These are phyloP conservation scores for Embidobia sp. DNA, from an alignment of 2,888 invertebrate species.

Conservation along the genomic window DNA sequence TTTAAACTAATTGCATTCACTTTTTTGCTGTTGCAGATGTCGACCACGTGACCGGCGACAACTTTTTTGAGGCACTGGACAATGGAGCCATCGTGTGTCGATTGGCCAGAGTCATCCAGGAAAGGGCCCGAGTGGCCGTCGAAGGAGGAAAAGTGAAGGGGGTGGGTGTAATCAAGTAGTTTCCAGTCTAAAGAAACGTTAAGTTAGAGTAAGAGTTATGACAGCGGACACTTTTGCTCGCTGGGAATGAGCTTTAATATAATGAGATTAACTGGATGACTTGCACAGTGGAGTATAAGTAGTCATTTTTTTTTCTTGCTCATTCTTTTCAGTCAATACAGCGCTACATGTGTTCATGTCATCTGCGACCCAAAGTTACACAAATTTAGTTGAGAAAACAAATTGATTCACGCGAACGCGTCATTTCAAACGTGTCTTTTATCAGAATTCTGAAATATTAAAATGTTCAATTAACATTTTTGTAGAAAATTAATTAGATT, in stretches of 20 bases:
- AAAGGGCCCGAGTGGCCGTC: conserved; percentile 87
- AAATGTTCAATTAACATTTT: background rate
- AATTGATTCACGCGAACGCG: conserved; percentile 13
- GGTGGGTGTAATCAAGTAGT: conserved; percentile 81
- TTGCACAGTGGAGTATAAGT: too few relatives aligned
- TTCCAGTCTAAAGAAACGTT: too few relatives aligned
- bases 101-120: conserved; percentile 90
- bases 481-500: too few relatives aligned
- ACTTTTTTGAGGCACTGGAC: conserved; percentile 91
- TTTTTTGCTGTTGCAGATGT: conserved; percentile 85
- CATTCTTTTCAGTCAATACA: background rate
- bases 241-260: too few relatives aligned
- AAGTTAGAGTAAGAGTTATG: too few relatives aligned
- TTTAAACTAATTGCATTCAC: too few relatives aligned
- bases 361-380: conserved; percentile 8
- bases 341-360: conserved; percentile 30
- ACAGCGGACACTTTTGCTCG: too few relatives aligned
- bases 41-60: conserved; percentile 88
- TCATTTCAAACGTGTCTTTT: conserved; percentile 4
- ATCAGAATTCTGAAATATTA: background rate
- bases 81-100: conserved; percentile 92
- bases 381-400: conserved; percentile 23
- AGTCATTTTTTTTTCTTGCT: too few relatives aligned
- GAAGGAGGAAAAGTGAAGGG: conserved; percentile 85
- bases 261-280: too few relatives aligned